Evolutionary conservation across 1,140 invertebrate genomes (phyloP), one percentile per base, ranked within the genome.

Genomic region (Platyura marginata): DNA sequence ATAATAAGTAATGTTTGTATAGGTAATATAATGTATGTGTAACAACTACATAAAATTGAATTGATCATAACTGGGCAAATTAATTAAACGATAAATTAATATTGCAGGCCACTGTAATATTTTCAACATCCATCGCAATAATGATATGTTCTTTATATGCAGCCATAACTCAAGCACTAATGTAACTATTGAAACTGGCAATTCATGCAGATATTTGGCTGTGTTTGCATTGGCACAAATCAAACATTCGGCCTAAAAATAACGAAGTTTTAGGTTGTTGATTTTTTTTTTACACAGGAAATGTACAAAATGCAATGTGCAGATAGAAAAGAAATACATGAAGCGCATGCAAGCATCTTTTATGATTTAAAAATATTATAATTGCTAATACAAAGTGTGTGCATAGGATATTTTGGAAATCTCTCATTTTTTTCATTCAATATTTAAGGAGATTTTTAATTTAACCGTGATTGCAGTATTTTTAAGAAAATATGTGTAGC

Each of bases 91-190:
- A 46, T 38, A 48, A 39, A 51, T 44, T 22, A 48, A 42, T 40
- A 50, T 32, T 23, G 50, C 48, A 20, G 50, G 50, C 50, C 50
- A 51, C 49, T 51, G 50, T 37, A 51, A 47, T 21, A 49, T 41
- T 47, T 49, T 51, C 34, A 46, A 40, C 25, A 51, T 44, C 48
- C 50, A 51, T 42, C 43, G 44, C 15, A 48, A 43, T 25, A 46
- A 18, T 37, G 41, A 48, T 36, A 47, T 44, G 36, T 49, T 46
- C 46, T 43, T 45, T 22, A 48, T 38, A 40, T 47, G 48, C 38
- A 48, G 46, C 49, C 47, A 51, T 46, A 49, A 33, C 19, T 51
- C 47, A 23, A 51, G 40, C 23, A 49, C 18, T 21, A 51, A 39
- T 32, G 38, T 43, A 15, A 45, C 46, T 46, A 51, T 25, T 9